Percentiles rank a stretch among this genome's conserved stretches.
Evolutionary conservation across 2,113 vertebrate genomes (phyloP).

Genomic region (Lepidothrix coronata): DNA sequence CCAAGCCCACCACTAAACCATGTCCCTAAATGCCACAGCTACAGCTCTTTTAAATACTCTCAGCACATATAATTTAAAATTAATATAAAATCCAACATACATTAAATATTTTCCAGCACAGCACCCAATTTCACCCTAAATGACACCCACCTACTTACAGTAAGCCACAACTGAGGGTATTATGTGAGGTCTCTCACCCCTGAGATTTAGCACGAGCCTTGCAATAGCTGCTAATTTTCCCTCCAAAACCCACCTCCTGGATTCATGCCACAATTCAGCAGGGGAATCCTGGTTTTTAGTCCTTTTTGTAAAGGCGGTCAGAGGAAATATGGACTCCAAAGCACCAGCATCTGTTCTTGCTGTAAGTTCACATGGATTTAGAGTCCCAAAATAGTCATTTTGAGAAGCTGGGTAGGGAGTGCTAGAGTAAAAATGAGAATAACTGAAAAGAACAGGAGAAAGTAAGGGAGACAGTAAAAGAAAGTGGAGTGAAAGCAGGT

Average conservation of each 20-base stretch:
- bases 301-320: background rate
- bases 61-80: background rate
- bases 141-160: background rate
- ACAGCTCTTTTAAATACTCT: background rate
- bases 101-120: background rate
- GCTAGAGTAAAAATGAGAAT: background rate
- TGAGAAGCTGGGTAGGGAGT: background rate
- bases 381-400: background rate
- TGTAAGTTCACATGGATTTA: background rate
- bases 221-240: background rate
- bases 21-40: fast-evolving
- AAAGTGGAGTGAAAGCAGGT: background rate
- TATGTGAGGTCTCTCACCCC: background rate
- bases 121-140: background rate
- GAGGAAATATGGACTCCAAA: background rate
- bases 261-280: background rate
- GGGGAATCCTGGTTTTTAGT: background rate
- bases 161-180: background rate
- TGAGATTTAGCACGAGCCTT: background rate
- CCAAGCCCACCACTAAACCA: background rate
- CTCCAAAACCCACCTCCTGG: background rate
- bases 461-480: background rate
- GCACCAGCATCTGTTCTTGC: background rate
- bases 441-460: background rate
- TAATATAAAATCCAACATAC: background rate